A percentile compares a stretch with the other conserved stretches of the same genome.
phyloP scores from a whole-genome alignment of 2,888 invertebrate genomes.

The Pseudococcus jackbeardsleyi region DNA sequence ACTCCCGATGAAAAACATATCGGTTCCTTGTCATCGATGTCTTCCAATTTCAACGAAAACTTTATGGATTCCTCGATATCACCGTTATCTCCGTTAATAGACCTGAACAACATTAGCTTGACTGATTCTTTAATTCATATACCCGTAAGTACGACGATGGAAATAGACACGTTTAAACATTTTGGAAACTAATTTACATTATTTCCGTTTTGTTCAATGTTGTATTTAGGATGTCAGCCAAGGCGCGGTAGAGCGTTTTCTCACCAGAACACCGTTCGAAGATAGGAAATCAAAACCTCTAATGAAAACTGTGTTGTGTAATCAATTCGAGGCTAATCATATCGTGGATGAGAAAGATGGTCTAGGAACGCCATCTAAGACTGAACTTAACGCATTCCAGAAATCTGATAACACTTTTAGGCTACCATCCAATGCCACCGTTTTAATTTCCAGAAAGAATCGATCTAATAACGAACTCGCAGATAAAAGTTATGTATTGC shows the following conservation, averaged over 20 bases:
- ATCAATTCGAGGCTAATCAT: slow-evolving; percentile 26
- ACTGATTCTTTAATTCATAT: slow-evolving; percentile 9
- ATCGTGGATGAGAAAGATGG: not conserved
- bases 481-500: slow-evolving; percentile 36
- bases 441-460: not conserved
- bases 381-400: not conserved
- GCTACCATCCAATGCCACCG: not conserved
- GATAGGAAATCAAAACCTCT: not conserved
- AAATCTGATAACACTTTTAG: not conserved
- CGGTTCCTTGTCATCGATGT: too few species aligned
- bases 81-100: slow-evolving; percentile 8
- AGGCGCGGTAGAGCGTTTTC: not conserved
- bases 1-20: not conserved
- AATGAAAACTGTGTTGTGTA: slow-evolving; percentile 18
- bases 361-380: not conserved
- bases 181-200: not conserved
- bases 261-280: not conserved
- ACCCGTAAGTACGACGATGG: not conserved
- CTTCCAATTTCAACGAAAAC: not conserved
- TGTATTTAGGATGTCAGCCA: not conserved
- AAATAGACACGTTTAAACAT: not conserved
- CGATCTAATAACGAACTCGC: not conserved
- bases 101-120: not conserved
- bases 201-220: not conserved
- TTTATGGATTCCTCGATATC: not conserved